Evolutionary conservation across 2,888 invertebrate species (phyloP).

Genomic region (Eupithecia subfuscata): DNA sequence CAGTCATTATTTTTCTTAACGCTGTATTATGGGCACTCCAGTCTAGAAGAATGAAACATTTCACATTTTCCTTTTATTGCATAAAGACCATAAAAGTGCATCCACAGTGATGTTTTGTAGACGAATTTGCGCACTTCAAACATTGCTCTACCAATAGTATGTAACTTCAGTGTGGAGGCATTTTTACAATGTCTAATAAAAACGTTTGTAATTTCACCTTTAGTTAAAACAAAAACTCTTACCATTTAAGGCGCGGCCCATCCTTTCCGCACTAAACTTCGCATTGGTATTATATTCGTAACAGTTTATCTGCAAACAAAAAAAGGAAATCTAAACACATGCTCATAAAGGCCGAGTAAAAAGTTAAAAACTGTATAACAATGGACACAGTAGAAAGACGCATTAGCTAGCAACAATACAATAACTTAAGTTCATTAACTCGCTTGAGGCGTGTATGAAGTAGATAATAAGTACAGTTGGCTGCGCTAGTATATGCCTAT

Average conservation of each 20-base stretch:
- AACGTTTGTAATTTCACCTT: background rate
- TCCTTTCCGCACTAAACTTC: slow-evolving; percentile 47
- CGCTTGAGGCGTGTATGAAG: slow-evolving; percentile 48
- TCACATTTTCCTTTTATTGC: background rate
- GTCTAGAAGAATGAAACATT: slow-evolving; percentile 24
- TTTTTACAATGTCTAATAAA: background rate
- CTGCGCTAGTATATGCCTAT: slow-evolving; percentile 10
- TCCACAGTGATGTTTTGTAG: background rate
- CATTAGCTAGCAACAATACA: slow-evolving; percentile 42
- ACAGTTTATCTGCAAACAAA: slow-evolving; percentile 69
- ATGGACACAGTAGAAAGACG: slow-evolving; percentile 12
- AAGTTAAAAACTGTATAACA: slow-evolving; percentile 22
- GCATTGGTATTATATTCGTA: slow-evolving; percentile 59
- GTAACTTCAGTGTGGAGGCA: background rate
- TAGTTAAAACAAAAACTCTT: slow-evolving; percentile 23
- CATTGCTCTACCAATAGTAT: background rate
- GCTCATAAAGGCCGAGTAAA: slow-evolving; percentile 9
- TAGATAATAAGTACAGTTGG: slow-evolving; percentile 50
- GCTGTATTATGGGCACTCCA: slow-evolving; percentile 36
- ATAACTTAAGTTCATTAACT: slow-evolving; percentile 54
- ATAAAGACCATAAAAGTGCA: background rate
- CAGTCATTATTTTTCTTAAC: slow-evolving; percentile 28
- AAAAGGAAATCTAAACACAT: slow-evolving; percentile 23
- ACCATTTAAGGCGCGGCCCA: slow-evolving; percentile 60
- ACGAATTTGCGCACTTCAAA: background rate